These are phyloP conservation scores for Delphinapterus leucas DNA, from an alignment of 2,113 vertebrate species.

Conservation along the genomic window DNA sequence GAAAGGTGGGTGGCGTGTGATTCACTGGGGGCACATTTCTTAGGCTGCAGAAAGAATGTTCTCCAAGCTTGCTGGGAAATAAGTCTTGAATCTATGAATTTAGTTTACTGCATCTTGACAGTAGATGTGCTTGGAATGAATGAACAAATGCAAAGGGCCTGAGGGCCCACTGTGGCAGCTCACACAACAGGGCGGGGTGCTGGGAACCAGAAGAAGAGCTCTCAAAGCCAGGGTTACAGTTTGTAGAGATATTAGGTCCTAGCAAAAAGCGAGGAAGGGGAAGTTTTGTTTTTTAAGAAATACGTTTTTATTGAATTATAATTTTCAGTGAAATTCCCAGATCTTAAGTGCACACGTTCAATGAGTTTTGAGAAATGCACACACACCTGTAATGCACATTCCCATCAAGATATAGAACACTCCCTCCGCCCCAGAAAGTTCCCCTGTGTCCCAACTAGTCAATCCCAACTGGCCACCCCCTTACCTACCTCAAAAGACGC, in stretches of 20 bases:
- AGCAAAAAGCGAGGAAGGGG: not conserved
- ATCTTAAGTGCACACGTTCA: not conserved
- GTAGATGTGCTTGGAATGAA: not conserved
- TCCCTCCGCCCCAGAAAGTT: not conserved
- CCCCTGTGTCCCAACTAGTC: not conserved
- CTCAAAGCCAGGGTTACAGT: too few relatives aligned
- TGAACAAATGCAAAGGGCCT: not conserved
- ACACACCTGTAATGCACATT: not conserved
- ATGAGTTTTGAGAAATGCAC: not conserved
- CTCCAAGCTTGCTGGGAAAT: not conserved
- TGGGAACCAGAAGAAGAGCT: not conserved
- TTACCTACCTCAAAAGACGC: not conserved
- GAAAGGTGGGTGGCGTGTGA: rapidly evolving
- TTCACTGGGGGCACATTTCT: not conserved
- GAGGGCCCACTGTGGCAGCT: not conserved
- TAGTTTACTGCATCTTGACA: not conserved
- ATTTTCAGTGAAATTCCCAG: not conserved
- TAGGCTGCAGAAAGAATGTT: not conserved
- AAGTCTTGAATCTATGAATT: not conserved
- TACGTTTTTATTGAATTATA: not conserved
- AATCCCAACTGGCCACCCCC: rapidly evolving
- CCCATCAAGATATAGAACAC: not conserved
- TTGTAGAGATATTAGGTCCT: not conserved
- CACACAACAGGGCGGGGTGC: not conserved
- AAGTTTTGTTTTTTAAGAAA: not conserved